A percentile compares a stretch with the other conserved stretches of the same genome.
Conservation (phyloP, 2,113 vertebrate species). For the Psophia crepitans region DNA sequence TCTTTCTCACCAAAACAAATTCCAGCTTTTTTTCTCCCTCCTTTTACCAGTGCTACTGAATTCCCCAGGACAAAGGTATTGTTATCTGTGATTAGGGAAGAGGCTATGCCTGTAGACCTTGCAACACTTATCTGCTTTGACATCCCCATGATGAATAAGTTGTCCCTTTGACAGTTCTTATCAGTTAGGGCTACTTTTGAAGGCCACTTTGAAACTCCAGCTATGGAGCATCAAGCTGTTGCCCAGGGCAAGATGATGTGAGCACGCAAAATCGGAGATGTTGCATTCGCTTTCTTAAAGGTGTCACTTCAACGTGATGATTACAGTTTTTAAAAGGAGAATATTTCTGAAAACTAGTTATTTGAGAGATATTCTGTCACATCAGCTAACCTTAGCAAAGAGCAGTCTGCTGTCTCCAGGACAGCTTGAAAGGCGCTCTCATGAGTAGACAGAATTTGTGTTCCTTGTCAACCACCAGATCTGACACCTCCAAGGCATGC, state of each 20-base stretch:
- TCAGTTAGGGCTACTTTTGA: background rate
- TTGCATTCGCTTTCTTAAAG: background rate
- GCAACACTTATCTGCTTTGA: background rate
- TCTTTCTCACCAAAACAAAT: background rate
- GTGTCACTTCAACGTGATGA: slow-evolving; percentile 18
- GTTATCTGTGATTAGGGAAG: background rate
- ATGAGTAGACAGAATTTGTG: slow-evolving; percentile 1
- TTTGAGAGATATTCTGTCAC: slow-evolving; percentile 8
- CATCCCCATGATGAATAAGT: background rate
- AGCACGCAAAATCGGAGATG: background rate
- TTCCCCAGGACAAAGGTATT: background rate
- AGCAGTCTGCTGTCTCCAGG: slow-evolving; percentile 18
- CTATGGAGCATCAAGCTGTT: background rate
- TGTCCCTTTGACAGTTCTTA: background rate
- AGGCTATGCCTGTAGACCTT: background rate
- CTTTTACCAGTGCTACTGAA: background rate
- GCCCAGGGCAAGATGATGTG: background rate
- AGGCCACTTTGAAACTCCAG: background rate
- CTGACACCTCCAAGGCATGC: background rate
- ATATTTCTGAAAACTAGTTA: background rate
- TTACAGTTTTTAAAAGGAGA: background rate
- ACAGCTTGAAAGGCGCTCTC: slow-evolving; percentile 8
- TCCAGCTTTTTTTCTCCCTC: background rate
- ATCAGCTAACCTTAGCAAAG: slow-evolving; percentile 17
- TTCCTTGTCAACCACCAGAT: slow-evolving; percentile 24